A percentile compares a stretch with the other conserved stretches of the same genome.
Evolutionary conservation across 2,797 vertebrate species (phyloP).

Genomic region (Sphenopsis melanotis): DNA sequence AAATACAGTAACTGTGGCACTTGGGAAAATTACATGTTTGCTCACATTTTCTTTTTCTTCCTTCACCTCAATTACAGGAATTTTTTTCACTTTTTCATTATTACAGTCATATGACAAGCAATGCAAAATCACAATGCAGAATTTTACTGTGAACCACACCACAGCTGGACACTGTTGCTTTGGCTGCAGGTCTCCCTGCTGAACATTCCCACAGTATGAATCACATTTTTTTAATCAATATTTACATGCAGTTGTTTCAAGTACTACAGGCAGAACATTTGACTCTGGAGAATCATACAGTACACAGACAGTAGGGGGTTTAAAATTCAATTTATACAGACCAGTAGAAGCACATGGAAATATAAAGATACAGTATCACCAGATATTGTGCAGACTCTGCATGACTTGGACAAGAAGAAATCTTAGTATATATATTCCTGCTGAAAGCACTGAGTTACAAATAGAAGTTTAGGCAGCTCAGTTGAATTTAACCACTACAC

Average conservation of each 20-base stretch:
- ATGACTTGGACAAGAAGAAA: neutral
- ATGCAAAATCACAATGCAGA: neutral
- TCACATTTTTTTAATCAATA: accelerated
- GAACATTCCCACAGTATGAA: neutral
- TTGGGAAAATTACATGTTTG: neutral
- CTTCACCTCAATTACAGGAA: neutral
- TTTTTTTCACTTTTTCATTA: neutral
- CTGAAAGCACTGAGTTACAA: neutral
- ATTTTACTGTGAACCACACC: neutral
- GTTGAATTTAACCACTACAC: neutral
- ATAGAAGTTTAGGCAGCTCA: neutral
- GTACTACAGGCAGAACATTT: neutral
- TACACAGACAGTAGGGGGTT: neutral
- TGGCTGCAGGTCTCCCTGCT: neutral
- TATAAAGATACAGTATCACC: neutral
- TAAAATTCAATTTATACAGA: neutral
- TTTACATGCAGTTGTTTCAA: neutral
- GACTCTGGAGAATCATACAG: neutral
- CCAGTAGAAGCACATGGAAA: neutral
- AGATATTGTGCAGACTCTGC: neutral
- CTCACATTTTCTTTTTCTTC: neutral
- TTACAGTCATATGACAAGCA: accelerated
- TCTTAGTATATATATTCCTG: neutral
- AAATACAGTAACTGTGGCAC: neutral
- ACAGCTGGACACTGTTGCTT: neutral